Base-by-base conservation (phyloP, 2,888 invertebrate species). In the Cataglyphis altisquamis region DNA sequence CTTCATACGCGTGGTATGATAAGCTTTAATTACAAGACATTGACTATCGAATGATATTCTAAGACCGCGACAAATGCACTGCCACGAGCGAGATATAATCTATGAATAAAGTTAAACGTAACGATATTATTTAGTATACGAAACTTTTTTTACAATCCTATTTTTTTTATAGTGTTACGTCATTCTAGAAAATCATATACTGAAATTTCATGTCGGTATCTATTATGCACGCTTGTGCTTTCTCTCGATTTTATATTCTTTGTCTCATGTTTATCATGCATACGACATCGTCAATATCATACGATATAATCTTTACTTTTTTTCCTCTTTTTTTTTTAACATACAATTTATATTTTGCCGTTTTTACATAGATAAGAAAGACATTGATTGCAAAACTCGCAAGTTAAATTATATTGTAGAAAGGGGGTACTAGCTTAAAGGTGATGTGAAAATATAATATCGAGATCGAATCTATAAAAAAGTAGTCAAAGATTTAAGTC, bases 1-100 rank as follows among this genome's bases (percentile, higher is more conserved):
- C 12, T 60, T 64, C 12, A 55, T n/a, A 25, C 39, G 66, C 21
- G 21, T 18, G 41, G 41, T 12, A 39, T n/a, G 70, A 78, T 70
- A 70, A 78, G 41, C 1, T 45, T 68, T 57, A 78, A 78, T 78
- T 60, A 21, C n/a, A 70, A 41, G 60, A 32, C 32, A 29, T 25
- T 41, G 21, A 10, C 57, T 41, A 68, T 60, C 32, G 21, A 70
- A 57, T 45, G 41, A 4, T 60, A 45, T 78, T 21, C 60, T 18
- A 36, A 60, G 12, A 78, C 57, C 32, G 57, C 57, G 57, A 64
- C 29, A 57, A 70, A 36, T 70, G 18, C 45, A 32, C 3, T 45
- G 68, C 41, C 8, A 41, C 21, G 18, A 60, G 2, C 32, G 41
- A 4, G 4, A 36, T 55, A 32, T 9, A 32, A 70, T 67, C 75